These are phyloP conservation scores for Dione juno DNA, from an alignment of 2,888 invertebrate species.

Conservation along the genomic window DNA sequence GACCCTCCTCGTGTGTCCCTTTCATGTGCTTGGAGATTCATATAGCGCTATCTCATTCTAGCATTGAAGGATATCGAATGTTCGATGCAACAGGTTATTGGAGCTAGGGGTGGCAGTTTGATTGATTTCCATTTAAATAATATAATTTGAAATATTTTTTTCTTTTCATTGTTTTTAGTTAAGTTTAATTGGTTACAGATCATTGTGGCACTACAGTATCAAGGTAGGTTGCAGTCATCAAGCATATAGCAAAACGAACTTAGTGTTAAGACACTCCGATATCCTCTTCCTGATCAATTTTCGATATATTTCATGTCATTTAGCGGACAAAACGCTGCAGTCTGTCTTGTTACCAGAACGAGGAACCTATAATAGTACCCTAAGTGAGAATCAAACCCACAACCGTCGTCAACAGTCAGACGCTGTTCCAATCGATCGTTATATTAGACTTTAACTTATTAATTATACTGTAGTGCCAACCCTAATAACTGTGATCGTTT, in stretches of 20 bases:
- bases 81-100: constrained; percentile 81
- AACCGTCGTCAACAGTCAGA: no score
- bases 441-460: no score
- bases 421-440: no score
- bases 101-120: constrained; percentile 71
- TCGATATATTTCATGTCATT: neutral
- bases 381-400: no score
- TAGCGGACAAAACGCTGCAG: no score
- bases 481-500: constrained; percentile 65
- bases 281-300: neutral
- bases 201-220: no score
- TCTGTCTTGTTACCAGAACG: no score
- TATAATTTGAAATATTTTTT: neutral
- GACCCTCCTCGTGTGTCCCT: constrained; percentile 65
- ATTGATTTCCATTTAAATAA: constrained; percentile 59
- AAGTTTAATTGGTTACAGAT: no score
- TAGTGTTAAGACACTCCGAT: neutral
- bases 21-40: constrained; percentile 46
- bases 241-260: neutral
- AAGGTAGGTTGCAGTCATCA: neutral
- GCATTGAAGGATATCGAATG: constrained; percentile 83
- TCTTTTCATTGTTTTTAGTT: neutral
- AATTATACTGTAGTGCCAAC: constrained; percentile 20
- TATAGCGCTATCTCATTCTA: constrained; percentile 56
- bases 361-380: no score